Evolutionary conservation across 1,140 invertebrate species (phyloP).

Genomic region (Bradysia coprophila): DNA sequence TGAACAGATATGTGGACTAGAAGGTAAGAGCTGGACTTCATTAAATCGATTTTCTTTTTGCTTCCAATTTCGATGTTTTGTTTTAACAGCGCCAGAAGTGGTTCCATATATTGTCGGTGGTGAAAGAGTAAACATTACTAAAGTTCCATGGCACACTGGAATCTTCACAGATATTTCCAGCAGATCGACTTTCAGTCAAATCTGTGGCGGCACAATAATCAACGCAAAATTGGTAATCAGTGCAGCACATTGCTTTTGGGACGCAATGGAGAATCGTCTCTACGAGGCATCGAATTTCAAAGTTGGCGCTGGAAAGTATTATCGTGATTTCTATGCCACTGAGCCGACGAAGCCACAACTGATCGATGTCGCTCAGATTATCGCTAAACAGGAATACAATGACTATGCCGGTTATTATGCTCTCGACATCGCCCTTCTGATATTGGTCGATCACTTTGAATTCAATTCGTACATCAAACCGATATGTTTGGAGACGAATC

Average conservation of each 20-base stretch:
- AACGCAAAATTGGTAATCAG: slow-evolving; percentile 12
- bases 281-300: slow-evolving; percentile 5
- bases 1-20: slow-evolving; percentile 1
- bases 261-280: slow-evolving; percentile 7
- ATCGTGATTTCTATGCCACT: slow-evolving; percentile 4
- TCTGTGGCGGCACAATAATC: slow-evolving; percentile 14
- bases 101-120: slow-evolving; percentile 8
- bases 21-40: too few relatives aligned
- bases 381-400: slow-evolving; percentile 1
- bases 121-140: slow-evolving; percentile 11
- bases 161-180: slow-evolving; percentile 11
- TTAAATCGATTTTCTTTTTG: too few relatives aligned
- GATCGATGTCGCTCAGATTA: slow-evolving; percentile 1
- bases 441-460: neutral
- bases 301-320: slow-evolving; percentile 12
- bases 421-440: slow-evolving; percentile 1
- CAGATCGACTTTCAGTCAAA: slow-evolving; percentile 5
- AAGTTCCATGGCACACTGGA: slow-evolving; percentile 23
- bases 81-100: too few relatives aligned
- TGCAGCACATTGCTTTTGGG: slow-evolving; percentile 15
- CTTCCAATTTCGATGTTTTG: too few relatives aligned
- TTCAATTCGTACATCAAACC: slow-evolving; percentile 1
- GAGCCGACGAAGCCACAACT: neutral
- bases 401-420: neutral
- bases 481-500: slow-evolving; percentile 1